Percentiles rank a stretch among this genome's conserved stretches.
phyloP scores from a whole-genome alignment of 2,113 vertebrate species.

The Paratilapia polleni region DNA sequence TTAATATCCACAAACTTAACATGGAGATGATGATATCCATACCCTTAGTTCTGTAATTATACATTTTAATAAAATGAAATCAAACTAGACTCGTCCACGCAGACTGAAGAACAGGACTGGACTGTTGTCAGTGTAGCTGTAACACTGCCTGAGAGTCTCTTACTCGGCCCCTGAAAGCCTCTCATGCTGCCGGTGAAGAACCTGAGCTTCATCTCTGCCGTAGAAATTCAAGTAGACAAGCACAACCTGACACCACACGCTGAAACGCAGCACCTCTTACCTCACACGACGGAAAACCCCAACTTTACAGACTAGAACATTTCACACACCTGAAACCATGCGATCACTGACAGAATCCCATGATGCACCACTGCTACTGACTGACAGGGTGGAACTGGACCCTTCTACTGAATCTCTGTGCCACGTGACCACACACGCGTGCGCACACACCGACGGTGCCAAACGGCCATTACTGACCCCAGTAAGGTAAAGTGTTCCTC shows the following conservation, averaged over 20 bases:
- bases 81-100: neutral
- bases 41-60: no score
- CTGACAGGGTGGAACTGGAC: neutral
- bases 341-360: neutral
- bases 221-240: conserved; percentile 1
- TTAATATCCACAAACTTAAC: neutral
- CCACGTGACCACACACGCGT: neutral
- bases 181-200: neutral
- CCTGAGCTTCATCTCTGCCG: neutral
- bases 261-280: neutral
- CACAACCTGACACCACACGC: neutral
- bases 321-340: neutral
- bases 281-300: neutral
- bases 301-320: neutral
- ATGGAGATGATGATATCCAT: no score
- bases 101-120: neutral
- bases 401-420: conserved; percentile 15
- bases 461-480: neutral
- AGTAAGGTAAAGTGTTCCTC: neutral
- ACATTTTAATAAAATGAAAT: neutral
- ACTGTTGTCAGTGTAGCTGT: neutral
- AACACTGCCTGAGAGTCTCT: neutral
- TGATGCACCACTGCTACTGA: neutral
- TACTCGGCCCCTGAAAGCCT: neutral
- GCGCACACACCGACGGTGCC: neutral